Percentiles rank a stretch among this genome's conserved stretches.
phyloP scores from a whole-genome alignment of 2,888 invertebrate species.

The Ischnus inquisitorius region DNA sequence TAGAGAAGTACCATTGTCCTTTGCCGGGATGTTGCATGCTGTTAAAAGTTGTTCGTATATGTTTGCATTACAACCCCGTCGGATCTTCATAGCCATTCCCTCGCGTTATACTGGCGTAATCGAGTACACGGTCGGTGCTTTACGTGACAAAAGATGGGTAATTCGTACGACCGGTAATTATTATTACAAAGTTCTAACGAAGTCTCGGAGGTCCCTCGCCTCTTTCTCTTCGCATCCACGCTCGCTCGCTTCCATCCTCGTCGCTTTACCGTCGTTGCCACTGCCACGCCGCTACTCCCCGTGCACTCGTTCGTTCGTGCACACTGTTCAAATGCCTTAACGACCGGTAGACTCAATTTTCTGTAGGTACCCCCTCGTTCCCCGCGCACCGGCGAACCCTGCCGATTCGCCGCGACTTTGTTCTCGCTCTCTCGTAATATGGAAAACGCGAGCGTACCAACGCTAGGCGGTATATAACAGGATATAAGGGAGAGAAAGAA shows the following conservation, averaged over 20 bases:
- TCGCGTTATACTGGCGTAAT: slow-evolving; percentile 13
- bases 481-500: slow-evolving; percentile 15
- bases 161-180: slow-evolving; percentile 66
- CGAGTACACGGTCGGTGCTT: slow-evolving; percentile 61
- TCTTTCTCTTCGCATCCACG: slow-evolving; percentile 13
- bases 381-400: slow-evolving; percentile 28
- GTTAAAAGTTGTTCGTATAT: neutral
- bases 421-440: slow-evolving; percentile 45
- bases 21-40: neutral
- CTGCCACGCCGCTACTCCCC: slow-evolving; percentile 64
- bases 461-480: neutral
- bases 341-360: slow-evolving; percentile 66
- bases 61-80: neutral
- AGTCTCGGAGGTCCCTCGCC: slow-evolving; percentile 44
- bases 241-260: slow-evolving; percentile 57
- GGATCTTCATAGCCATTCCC: neutral
- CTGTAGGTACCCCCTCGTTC: slow-evolving; percentile 25
- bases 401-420: slow-evolving; percentile 20
- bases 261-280: slow-evolving; percentile 56
- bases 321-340: slow-evolving; percentile 64
- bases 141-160: slow-evolving; percentile 64
- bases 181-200: slow-evolving; percentile 75
- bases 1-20: neutral
- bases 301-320: slow-evolving; percentile 42
- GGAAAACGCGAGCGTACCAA: slow-evolving; percentile 47